phyloP scores from a whole-genome alignment of 2,113 vertebrate genomes.

The Notechis scutatus region DNA sequence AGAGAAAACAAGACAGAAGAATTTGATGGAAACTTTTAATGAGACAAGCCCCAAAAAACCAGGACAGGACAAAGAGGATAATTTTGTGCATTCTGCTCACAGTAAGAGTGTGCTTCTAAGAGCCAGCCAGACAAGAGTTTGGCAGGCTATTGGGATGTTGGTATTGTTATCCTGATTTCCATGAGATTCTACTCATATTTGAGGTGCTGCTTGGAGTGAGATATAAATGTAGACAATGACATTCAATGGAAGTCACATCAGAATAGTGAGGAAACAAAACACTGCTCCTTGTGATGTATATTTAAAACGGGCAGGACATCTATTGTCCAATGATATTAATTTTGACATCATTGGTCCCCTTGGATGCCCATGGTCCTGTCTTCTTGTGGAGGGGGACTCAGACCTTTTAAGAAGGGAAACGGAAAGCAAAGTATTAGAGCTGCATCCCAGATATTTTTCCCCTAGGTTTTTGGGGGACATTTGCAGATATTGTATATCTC shows the following conservation, averaged over 20 bases:
- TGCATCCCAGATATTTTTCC: neutral
- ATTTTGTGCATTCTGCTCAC: neutral
- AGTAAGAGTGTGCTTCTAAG: neutral
- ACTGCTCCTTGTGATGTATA: neutral
- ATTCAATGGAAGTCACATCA: neutral
- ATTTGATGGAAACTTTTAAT: neutral
- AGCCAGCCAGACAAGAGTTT: neutral
- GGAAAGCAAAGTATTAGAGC: neutral
- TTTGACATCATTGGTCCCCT: neutral
- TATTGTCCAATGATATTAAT: neutral
- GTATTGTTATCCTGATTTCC: neutral
- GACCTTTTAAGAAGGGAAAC: neutral
- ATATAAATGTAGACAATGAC: neutral
- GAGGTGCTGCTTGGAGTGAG: neutral
- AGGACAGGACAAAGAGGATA: neutral
- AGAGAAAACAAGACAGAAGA: neutral
- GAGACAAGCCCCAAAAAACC: neutral
- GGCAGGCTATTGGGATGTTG: neutral
- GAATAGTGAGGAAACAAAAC: neutral
- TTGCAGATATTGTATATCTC: neutral
- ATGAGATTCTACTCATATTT: neutral
- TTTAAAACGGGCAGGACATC: neutral
- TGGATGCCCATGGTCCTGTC: neutral
- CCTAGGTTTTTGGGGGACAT: neutral
- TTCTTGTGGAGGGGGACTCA: neutral